These are phyloP conservation scores for Benitochromis conjunctus DNA, from an alignment of 2,113 vertebrate species.

Conservation along the genomic window DNA sequence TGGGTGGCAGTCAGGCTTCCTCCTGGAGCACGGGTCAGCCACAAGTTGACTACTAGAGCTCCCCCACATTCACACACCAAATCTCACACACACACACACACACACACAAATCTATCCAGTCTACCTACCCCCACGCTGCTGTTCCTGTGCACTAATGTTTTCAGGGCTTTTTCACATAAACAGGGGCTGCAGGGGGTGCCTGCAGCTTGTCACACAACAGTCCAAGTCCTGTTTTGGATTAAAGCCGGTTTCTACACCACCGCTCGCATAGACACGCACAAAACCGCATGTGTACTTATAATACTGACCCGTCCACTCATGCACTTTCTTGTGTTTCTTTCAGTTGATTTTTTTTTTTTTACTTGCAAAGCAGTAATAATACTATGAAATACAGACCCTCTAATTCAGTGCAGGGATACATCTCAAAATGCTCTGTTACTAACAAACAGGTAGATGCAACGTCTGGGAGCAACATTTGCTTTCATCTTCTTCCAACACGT, in stretches of 20 bases:
- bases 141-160: slow-evolving; percentile 27
- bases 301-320: background rate
- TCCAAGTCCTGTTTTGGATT: slow-evolving; percentile 59
- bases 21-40: slow-evolving; percentile 25
- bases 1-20: slow-evolving; percentile 7
- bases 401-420: background rate
- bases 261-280: background rate
- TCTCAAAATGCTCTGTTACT: background rate
- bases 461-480: background rate
- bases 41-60: background rate
- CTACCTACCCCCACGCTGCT: background rate
- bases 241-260: slow-evolving; percentile 3
- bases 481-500: background rate
- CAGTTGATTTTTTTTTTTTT: background rate
- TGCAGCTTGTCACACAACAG: slow-evolving; percentile 46
- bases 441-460: background rate
- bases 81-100: background rate
- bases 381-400: background rate
- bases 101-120: background rate
- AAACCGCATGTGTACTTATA: background rate
- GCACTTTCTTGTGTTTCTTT: background rate
- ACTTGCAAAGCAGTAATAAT: background rate
- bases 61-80: background rate
- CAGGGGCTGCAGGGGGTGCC: slow-evolving; percentile 44
- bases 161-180: slow-evolving; percentile 45